Conservation (phyloP, 2,113 vertebrate species). For the Otolemur garnettii region DNA sequence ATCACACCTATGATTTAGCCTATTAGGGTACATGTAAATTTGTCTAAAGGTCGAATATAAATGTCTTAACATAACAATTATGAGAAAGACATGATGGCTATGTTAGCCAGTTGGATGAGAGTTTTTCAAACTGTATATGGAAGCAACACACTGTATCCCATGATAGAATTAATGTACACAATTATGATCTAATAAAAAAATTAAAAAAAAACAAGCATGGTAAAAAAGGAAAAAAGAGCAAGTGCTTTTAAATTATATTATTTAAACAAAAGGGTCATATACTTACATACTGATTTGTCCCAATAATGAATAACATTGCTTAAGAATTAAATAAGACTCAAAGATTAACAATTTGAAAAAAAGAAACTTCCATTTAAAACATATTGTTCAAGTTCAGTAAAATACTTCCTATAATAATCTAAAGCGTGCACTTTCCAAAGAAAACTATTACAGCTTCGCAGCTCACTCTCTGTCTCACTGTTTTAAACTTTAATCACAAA, state of each 20-base stretch:
- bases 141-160: too few species aligned
- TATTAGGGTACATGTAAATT: too few species aligned
- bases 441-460: not conserved
- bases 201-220: not conserved
- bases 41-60: too few species aligned
- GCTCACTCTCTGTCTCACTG: not conserved
- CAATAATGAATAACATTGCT: not conserved
- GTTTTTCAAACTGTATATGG: too few species aligned
- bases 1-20: too few species aligned
- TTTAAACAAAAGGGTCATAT: not conserved
- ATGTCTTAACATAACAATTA: too few species aligned
- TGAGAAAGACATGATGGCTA: too few species aligned
- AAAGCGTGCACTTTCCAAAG: conserved; percentile 10
- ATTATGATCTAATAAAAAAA: too few species aligned
- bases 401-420: not conserved
- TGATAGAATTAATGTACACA: too few species aligned
- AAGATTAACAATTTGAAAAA: conserved; percentile 24
- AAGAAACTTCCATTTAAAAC: conserved; percentile 7
- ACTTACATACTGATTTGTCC: not conserved
- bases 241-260: not conserved
- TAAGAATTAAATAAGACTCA: conserved; percentile 27
- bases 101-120: too few species aligned
- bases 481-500: conserved; percentile 37
- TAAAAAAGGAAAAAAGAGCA: not conserved
- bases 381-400: conserved; percentile 41